Evolutionary conservation across 92 coral and sea anemone genomes (phyloP), one percentile per base, ranked within the genome.

Genomic region (Hydrozoanthus gracilis): DNA sequence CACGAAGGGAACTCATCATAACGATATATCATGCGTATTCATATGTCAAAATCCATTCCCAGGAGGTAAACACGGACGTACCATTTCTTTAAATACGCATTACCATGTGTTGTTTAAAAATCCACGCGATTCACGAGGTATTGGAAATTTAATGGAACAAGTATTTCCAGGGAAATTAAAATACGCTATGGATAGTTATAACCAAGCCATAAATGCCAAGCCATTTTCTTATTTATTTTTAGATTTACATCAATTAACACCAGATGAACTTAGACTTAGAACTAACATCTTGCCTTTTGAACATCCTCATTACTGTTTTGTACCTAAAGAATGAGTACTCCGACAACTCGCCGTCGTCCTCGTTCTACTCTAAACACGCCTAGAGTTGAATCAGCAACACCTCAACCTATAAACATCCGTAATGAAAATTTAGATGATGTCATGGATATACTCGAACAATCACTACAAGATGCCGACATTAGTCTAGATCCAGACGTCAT

Each of bases 221-320:
- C 72, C 72, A 44, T 67, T n/a, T 67, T 67, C 72, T 18, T 67
- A 67, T 13, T 67, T 67, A 67, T 67, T 67, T 3, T 17, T 67
- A 3, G 73, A 67, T 6, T 27, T 17, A 4, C 44, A 67, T 11
- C 73, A 11, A 11, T 8, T 3, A 6, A 67, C 73, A 4, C 73
- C 73, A 67, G 73, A 67, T 67, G 73, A 17, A 0, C 9, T 3
- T 5, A 18, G 72, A 18, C 72, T 67, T 16, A 16, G 18, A 27
- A 17, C 72, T 7, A 67, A 17, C 6, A n/a, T 67, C 4, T 17
- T 67, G 7, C 72, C 72, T 2, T 54, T 54, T 54, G 60, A 54
- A 54, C 35, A 27, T 2, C 35, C 35, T 27, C 35, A 27, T 27
- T 27, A 27, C 2, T 27, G 35, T 27, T 27, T 27, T 27, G 35